Evolutionary conservation across 2,797 vertebrate species (phyloP), one percentile per base, ranked within the genome.

Genomic region (Eleutherodactylus coqui): DNA sequence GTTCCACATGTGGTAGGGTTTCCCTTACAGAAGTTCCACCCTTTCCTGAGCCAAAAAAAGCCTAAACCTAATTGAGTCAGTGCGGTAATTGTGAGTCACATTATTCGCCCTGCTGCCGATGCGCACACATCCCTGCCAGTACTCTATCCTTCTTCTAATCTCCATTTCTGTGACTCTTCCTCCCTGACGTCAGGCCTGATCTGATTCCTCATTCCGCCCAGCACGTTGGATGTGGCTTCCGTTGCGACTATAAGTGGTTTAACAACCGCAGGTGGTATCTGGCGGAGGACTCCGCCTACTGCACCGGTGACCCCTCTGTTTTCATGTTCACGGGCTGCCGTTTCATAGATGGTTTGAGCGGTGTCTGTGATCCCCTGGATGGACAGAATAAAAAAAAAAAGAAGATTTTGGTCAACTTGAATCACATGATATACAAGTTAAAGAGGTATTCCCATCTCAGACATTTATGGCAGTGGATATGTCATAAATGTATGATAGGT

Each of bases 161-260:
- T 96, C 98, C 98, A 99, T 79, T 99, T 99, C 92, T 99, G 98
- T 5, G 97, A 97, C 86, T 99, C 98, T 80, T 99, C 98, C 86
- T 98, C 98, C 45, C 98, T 96, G 0, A 97, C 98, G 8, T 99
- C 98, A 0, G 98, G 98, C 85, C 98, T 95, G 85, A 99, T 99
- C 90, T 99, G 98, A 94, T 99, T 99, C 89, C 98, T 96, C 98
- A 99, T 99, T 80, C 98, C 98, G 3, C 97, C 98, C 64, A 99
- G 88, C 55, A 99, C 98, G 0, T 98, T 99, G 5, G 98, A 97
- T 0, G 98, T 99, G 8, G 98, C 98, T 90, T 99, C 98, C 0
- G 98, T 99, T 85, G 98, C 98, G 78, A 99, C 96, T 11, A 99
- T 98, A 70, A 99, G 94, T 0, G 98, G 98, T 88, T 97, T 98